A percentile compares a stretch with the other conserved stretches of the same genome.
phyloP scores from a whole-genome alignment of 2,113 vertebrate genomes.

The Pantherophis guttatus region DNA sequence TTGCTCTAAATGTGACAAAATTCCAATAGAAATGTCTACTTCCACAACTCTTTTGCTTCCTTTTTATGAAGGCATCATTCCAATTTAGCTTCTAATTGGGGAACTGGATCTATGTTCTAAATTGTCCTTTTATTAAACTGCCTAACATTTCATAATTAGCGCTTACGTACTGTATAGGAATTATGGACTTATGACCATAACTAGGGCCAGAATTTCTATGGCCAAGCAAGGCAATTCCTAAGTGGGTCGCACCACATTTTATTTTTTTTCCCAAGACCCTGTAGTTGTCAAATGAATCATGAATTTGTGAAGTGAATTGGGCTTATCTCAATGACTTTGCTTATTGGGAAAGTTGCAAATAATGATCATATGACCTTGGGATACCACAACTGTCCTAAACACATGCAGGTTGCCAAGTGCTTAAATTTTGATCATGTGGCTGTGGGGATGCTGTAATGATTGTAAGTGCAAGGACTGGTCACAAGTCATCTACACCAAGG shows the following conservation, averaged over 20 bases:
- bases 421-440: neutral
- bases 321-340: neutral
- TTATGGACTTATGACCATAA: neutral
- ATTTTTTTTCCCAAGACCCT: neutral
- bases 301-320: neutral
- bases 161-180: neutral
- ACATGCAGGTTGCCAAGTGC: neutral
- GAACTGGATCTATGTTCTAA: neutral
- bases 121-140: neutral
- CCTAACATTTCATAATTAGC: neutral
- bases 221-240: neutral
- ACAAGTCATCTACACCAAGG: neutral
- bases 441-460: neutral
- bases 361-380: neutral
- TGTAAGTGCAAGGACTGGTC: neutral
- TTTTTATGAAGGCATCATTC: neutral
- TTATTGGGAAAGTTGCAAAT: neutral
- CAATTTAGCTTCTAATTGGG: neutral
- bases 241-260: neutral
- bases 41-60: neutral
- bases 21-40: neutral
- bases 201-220: neutral
- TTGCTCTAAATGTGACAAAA: neutral
- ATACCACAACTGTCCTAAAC: neutral
- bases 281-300: neutral